phyloP scores from a whole-genome alignment of 2,888 invertebrate genomes.

The Eumerus sabulonum region DNA sequence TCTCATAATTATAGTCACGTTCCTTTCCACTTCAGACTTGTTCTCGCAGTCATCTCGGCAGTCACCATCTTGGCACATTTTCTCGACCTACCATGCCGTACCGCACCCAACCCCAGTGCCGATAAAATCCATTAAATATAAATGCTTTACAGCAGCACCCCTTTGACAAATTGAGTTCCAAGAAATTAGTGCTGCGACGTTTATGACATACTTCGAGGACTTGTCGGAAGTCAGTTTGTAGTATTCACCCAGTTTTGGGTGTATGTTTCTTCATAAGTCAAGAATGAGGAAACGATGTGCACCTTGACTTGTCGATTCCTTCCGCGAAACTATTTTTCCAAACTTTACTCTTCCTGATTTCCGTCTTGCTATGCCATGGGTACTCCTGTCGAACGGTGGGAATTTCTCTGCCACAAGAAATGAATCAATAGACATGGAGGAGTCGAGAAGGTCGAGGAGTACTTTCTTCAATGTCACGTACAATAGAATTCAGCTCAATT shows the following conservation, averaged over 20 bases:
- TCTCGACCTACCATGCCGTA: no score
- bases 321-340: slow-evolving; percentile 10
- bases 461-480: slow-evolving; percentile 50
- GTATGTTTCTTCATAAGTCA: no score
- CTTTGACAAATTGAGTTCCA: slow-evolving; percentile 53
- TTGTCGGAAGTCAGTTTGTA: neutral
- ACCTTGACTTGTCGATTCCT: slow-evolving; percentile 22
- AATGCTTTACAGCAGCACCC: slow-evolving; percentile 55
- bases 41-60: neutral
- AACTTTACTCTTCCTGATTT: slow-evolving; percentile 19
- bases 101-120: slow-evolving; percentile 17
- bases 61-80: no score
- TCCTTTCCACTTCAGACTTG: slow-evolving; percentile 2
- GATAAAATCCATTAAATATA: slow-evolving; percentile 47
- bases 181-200: slow-evolving; percentile 48
- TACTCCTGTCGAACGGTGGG: neutral
- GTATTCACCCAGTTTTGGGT: no score
- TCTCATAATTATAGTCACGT: slow-evolving; percentile 60
- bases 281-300: neutral
- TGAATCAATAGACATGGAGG: neutral
- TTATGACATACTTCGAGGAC: slow-evolving; percentile 33
- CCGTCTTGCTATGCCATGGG: neutral
- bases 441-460: neutral
- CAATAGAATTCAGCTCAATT: slow-evolving; percentile 52
- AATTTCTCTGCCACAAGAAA: neutral